Conservation (phyloP, 2,797 vertebrate genomes). For the Lacerta agilis region DNA sequence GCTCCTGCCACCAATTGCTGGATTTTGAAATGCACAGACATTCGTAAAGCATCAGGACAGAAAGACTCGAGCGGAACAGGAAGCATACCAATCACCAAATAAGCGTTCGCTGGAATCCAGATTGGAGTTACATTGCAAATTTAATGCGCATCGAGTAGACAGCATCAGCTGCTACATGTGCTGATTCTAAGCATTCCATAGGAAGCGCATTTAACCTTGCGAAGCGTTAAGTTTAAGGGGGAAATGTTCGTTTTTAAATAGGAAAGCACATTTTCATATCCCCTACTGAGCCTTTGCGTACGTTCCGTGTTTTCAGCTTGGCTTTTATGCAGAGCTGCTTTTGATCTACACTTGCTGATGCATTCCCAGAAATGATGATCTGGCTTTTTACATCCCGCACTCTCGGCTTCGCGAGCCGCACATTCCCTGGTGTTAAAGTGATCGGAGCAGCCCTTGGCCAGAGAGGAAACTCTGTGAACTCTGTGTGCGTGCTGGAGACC, state of each 20-base stretch:
- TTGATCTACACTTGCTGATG: background rate
- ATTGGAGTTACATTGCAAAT: background rate
- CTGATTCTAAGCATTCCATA: background rate
- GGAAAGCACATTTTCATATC: background rate
- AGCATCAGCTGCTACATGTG: background rate
- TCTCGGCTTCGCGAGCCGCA: background rate
- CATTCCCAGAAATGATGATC: background rate
- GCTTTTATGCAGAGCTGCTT: background rate
- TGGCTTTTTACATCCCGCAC: background rate
- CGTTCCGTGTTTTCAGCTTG: conserved; percentile 1
- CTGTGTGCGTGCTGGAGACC: background rate
- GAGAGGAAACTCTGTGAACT: background rate
- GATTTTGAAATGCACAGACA: background rate
- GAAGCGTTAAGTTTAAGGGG: background rate
- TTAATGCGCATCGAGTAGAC: background rate
- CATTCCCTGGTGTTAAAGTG: background rate
- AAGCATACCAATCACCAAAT: background rate
- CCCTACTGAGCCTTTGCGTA: background rate
- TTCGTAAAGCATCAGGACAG: background rate
- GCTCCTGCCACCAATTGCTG: background rate
- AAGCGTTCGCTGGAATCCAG: background rate
- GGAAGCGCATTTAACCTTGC: background rate
- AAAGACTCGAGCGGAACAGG: background rate
- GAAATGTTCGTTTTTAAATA: background rate
- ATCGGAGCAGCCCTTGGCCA: background rate